Evolutionary conservation across 2,888 invertebrate species (phyloP).

Genomic region (Eustalomyia histrio): DNA sequence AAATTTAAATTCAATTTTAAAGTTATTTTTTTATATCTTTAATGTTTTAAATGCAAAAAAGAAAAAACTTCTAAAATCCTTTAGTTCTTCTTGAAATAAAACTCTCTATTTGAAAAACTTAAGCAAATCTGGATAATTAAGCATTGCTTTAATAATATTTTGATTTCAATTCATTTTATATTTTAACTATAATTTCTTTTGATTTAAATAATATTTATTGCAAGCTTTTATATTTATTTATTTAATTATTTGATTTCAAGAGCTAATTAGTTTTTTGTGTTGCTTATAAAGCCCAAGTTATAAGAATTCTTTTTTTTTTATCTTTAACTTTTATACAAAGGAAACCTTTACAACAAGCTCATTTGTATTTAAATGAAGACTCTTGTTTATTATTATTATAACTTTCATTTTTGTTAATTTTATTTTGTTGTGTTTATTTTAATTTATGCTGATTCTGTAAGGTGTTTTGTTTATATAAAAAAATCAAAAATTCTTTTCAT

Average conservation of each 20-base stretch:
- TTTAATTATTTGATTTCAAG: constrained; percentile 13
- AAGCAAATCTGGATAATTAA: constrained; percentile 6
- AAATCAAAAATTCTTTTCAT: constrained; percentile 37
- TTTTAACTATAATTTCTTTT: constrained; percentile 13
- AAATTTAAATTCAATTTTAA: no score
- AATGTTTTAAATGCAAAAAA: no score
- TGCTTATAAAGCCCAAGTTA: constrained; percentile 30
- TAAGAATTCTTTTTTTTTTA: constrained; percentile 8
- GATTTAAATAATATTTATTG: constrained; percentile 2
- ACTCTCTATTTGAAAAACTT: neutral
- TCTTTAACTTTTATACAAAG: constrained; percentile 36
- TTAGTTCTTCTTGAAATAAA: neutral
- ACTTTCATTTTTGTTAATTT: neutral
- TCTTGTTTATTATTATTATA: constrained; percentile 22
- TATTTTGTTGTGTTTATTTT: constrained; percentile 18
- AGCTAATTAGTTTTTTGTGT: constrained; percentile 14
- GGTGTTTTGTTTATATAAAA: constrained; percentile 24
- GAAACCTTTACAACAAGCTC: constrained; percentile 63
- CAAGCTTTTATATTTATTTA: constrained; percentile 13
- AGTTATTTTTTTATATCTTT: no score
- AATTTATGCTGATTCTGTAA: constrained; percentile 10
- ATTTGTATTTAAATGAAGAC: constrained; percentile 52
- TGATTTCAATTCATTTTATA: constrained; percentile 25
- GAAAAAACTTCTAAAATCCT: neutral
- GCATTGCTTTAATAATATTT: neutral